These are phyloP conservation scores for Salvelinus namaycush DNA, from an alignment of 2,113 vertebrate genomes.

Conservation along the genomic window DNA sequence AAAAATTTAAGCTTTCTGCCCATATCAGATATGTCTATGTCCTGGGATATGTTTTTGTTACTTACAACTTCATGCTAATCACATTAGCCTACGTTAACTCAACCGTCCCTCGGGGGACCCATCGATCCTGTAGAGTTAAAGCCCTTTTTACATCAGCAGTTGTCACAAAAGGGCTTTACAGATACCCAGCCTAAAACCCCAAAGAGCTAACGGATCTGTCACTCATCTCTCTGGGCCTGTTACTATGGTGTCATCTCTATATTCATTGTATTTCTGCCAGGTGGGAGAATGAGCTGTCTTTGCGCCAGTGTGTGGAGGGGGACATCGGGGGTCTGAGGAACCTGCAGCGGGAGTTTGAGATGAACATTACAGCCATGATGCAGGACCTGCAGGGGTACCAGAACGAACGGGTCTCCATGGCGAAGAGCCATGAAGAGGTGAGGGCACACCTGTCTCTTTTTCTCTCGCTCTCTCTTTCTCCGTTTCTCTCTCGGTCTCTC, in stretches of 20 bases:
- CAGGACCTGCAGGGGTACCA: constrained; percentile 57
- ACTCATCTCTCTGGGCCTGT: too few relatives aligned
- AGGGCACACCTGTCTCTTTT: not conserved
- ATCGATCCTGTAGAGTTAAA: too few relatives aligned
- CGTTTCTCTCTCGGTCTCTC: not conserved
- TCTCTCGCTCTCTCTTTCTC: not conserved
- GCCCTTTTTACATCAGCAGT: too few relatives aligned
- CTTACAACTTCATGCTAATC: too few relatives aligned
- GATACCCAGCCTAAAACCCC: too few relatives aligned
- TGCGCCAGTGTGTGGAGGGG: constrained; percentile 63
- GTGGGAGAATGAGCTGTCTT: constrained; percentile 62
- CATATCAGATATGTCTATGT: too few relatives aligned
- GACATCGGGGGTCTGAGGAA: constrained; percentile 61
- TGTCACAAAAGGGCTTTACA: too few relatives aligned
- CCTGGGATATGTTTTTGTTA: too few relatives aligned
- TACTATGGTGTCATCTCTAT: not conserved
- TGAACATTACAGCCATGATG: constrained; percentile 51
- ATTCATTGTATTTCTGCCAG: constrained; percentile 37
- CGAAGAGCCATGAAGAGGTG: constrained; percentile 68
- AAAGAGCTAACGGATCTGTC: too few relatives aligned
- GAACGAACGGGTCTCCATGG: constrained; percentile 57
- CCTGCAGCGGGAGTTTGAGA: constrained; percentile 63
- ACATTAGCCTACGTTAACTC: too few relatives aligned
- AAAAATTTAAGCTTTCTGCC: too few relatives aligned
- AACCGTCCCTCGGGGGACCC: too few relatives aligned